Base-by-base conservation (phyloP, 2,797 vertebrate genomes). In the Tokudaia muenninki region DNA sequence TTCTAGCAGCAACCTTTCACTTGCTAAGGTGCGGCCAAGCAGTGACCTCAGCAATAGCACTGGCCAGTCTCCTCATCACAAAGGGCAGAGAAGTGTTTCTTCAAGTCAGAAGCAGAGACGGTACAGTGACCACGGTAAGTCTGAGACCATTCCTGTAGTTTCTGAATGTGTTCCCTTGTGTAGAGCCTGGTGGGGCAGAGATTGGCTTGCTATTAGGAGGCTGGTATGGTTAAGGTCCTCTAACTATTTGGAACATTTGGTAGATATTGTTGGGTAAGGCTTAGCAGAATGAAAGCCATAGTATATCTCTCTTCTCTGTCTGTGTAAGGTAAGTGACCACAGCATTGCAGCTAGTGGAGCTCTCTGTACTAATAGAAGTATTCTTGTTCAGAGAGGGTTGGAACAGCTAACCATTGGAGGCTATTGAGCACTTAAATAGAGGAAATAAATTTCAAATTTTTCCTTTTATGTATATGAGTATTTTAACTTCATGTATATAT, bases 31-130 rank as follows among this genome's bases (percentile, higher is more conserved):
- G 63, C 98, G 99, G 94, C 99, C 99, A 41, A 99, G 98, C 99
- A 99, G 99, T 87, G 99, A 99, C 98, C 99, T 99, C 94, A 99
- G 99, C 96, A 99, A 99, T 94, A 99, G 99, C 96, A 98, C 99
- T 92, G 98, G 98, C 98, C 99, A 99, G 98, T 99, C 99, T 19
- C 99, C 99, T 92, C 99, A 99, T 98, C 99, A 99, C 98, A 99
- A 99, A 98, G 99, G 99, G 96, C 99, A 99, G 98, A 99, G 99
- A 98, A 99, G 99, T 94, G 98, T 99, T 97, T 99, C 99, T 86
- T 99, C 99, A 97, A 99, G 98, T 98, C 99, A 99, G 98, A 99
- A 99, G 93, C 99, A 99, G 98, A 98, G 99, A 94, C 99, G 99
- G 74, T 99, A 99, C 98, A 99, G 99, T 82, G 99, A 99, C 95